Evolutionary conservation across 2,888 invertebrate genomes (phyloP), one percentile per base, ranked within the genome.

Genomic region (Odontomyia ornata): DNA sequence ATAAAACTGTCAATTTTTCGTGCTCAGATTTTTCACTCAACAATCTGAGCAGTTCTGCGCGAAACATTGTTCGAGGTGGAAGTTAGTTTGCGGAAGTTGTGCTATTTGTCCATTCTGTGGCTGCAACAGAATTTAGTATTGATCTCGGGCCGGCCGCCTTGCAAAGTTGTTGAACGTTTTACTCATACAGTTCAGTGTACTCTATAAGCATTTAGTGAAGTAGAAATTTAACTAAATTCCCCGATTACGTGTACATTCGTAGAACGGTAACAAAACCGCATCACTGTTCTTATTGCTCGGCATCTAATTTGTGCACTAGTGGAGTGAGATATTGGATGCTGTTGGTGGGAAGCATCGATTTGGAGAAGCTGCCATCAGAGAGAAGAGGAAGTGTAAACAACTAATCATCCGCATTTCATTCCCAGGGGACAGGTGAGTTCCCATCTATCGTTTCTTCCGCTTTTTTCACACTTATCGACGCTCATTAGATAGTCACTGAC

Each of bases 321-420:
- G 56, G 27, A 52, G 72, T 72, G 72, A 72, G 57, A 25, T 52
- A n/a, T 47, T 56, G 72, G 72, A 72, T 72, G 72, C 72, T 72
- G 72, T 21, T 25, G 71, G 43, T 9, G 67, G 25, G 47, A n/a
- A 28, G 64, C 72, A 72, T 72, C 72, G 72, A 72, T 72, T 72
- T 36, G 36, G 36, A 57, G 56, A 67, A 18, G 36, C 64, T n/a
- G 71, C n/a, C n/a, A n/a, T n/a, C n/a, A n/a, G n/a, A n/a, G 13
- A 67, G 23, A 47, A 15, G 4, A 52, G 7, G 52, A 3, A 52
- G 7, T 52, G 52, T 9, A 52, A 52, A n/a, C 52, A 52, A 52
- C 13, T 52, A 18, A 52, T 52, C 18, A 52, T 52, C 52, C 3
- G 5, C 52, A 3, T 36, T 36, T 9, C 3, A 1, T 3, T 25